These are phyloP conservation scores for Syngnathus rostellatus DNA, from an alignment of 2,797 vertebrate species.

Conservation along the genomic window DNA sequence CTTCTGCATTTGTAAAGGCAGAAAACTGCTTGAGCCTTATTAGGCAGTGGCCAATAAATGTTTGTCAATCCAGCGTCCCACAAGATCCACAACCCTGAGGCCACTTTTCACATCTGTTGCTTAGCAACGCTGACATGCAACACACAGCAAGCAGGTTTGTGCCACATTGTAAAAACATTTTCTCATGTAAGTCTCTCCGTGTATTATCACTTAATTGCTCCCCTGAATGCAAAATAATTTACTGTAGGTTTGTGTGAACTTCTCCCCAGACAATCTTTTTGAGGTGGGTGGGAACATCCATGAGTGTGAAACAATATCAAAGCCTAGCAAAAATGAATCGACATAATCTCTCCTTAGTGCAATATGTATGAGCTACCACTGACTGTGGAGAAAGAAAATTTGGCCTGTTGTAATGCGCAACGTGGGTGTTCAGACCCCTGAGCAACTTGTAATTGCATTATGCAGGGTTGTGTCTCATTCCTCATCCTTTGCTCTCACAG, in stretches of 20 bases:
- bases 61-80: constrained; percentile 1
- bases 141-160: constrained; percentile 2
- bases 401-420: constrained; percentile 30
- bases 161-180: background rate
- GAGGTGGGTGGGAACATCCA: constrained; percentile 13
- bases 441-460: constrained; percentile 54
- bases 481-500: constrained; percentile 23
- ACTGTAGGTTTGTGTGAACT: constrained; percentile 8
- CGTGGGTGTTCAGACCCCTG: constrained; percentile 39
- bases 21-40: background rate
- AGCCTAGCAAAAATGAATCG: constrained; percentile 40
- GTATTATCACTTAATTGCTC: background rate
- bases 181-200: background rate
- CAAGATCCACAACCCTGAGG: background rate
- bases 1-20: background rate
- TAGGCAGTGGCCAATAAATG: background rate
- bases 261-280: background rate
- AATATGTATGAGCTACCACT: constrained; percentile 50
- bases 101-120: constrained; percentile 31
- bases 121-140: constrained; percentile 23
- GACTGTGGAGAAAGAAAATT: constrained; percentile 40
- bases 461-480: constrained; percentile 38
- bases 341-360: constrained; percentile 48
- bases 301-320: constrained; percentile 34
- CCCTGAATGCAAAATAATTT: background rate